Evolutionary conservation across 2,113 vertebrate species (phyloP), one percentile per base, ranked within the genome.

Genomic region (Limnothrissa miodon): DNA sequence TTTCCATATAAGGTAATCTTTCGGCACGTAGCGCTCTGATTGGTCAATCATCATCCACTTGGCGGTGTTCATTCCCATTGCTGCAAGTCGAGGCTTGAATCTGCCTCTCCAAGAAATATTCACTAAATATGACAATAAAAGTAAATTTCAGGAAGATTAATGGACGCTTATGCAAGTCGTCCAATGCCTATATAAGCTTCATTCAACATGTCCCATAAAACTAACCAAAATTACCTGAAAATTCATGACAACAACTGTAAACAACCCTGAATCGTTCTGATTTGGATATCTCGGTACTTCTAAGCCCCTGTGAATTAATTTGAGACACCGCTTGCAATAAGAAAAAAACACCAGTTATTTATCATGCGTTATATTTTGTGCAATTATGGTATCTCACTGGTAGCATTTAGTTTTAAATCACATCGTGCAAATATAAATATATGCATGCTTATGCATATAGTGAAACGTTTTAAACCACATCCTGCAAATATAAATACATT

Each of bases 1-100:
- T 91, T 78, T 92, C 94, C 94, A 93, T 93, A 95, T 86, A 93
- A 93, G 94, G 93, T 91, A 39, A 95, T 90, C 92, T 94, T 94
- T 94, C 91, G 90, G 88, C 89, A 92, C 89, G 78, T 89, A 89
- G 85, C 25, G 23, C n/a, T 88, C 84, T 89, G 90, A 93, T 94
- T 94, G 93, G 94, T 51, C 79, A 0, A 80, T 82, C 56, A 86
- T 84, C 85, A 39, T 92, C 89, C 90, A 89, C 83, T 90, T 88
- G 93, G 93, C 82, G 92, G 78, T 87, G 88, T 88, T 87, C 88
- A 87, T 85, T 70, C 86, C 45, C 44, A 21, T 85, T 85, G 83
- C 78, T 87, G 87, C 86, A 85, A 88, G 85, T 83, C 86, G 85
- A 88, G 84, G 85, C 80, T 21, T 45, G 87, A 85, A 81, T 36